These are phyloP conservation scores for Pterocles orientalis DNA, from an alignment of 2,113 vertebrate genomes.

Conservation along the genomic window DNA sequence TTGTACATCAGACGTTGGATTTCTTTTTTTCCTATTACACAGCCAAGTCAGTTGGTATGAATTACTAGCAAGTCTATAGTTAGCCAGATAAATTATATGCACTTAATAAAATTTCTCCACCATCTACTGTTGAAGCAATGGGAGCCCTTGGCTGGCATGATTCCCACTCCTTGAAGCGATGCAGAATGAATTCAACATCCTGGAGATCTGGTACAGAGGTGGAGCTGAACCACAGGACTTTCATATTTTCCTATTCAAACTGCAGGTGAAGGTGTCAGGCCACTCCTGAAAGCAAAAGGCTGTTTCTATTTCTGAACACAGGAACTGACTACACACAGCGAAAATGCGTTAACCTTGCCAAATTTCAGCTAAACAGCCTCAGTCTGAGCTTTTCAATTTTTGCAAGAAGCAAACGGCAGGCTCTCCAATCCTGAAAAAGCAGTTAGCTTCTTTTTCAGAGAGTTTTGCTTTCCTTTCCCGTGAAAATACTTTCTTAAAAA, in stretches of 20 bases:
- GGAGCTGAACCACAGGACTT: background rate
- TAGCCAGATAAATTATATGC: background rate
- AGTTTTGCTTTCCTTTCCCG: background rate
- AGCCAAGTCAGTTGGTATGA: background rate
- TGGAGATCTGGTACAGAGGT: background rate
- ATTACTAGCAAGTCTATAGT: background rate
- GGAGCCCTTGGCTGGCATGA: background rate
- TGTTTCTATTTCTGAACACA: background rate
- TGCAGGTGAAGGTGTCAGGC: background rate
- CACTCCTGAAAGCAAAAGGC: background rate
- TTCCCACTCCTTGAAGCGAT: background rate
- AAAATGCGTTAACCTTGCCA: background rate
- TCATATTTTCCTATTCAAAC: background rate
- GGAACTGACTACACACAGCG: background rate
- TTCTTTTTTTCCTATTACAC: background rate
- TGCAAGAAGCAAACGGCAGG: background rate
- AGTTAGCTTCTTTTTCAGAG: background rate
- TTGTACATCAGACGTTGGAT: background rate
- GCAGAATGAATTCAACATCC: background rate
- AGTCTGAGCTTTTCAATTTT: background rate
- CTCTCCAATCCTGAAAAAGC: background rate
- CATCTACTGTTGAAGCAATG: background rate
- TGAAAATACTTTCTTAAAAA: background rate
- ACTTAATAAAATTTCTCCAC: background rate
- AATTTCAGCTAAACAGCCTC: background rate